Evolutionary conservation across 2,113 vertebrate species (phyloP).

Genomic region (Phaetusa simplex): DNA sequence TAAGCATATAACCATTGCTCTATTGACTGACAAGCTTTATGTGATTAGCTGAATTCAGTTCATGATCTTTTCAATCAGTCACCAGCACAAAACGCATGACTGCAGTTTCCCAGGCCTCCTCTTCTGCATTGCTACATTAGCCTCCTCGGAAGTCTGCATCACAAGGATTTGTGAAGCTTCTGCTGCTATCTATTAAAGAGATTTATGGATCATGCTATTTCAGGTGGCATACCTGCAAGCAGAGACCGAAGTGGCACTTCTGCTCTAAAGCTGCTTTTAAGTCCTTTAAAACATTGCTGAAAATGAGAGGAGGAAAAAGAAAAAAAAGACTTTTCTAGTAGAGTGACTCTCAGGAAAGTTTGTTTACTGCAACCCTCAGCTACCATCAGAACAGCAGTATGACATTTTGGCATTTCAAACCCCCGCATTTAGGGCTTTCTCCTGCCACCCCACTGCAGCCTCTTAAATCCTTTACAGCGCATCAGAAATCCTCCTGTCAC

Average conservation of each 20-base stretch:
- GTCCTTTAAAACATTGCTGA: background rate
- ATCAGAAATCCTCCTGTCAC: background rate
- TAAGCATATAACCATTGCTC: background rate
- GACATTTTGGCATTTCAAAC: background rate
- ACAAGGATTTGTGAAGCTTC: conserved; percentile 9
- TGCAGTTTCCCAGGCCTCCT: background rate
- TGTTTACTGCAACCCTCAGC: background rate
- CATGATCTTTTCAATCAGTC: background rate
- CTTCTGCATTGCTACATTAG: background rate
- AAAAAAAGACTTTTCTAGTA: background rate
- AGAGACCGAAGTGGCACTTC: background rate
- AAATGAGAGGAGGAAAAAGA: background rate
- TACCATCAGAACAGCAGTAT: background rate
- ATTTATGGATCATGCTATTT: background rate
- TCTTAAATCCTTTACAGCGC: background rate
- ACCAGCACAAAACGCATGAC: background rate
- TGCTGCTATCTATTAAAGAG: background rate
- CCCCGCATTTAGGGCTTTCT: background rate
- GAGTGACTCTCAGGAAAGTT: background rate
- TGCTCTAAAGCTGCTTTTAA: background rate
- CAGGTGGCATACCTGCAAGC: background rate
- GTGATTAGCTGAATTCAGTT: background rate
- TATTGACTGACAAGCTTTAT: background rate
- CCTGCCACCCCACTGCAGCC: background rate
- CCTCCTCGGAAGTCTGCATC: conserved; percentile 22